Conservation (phyloP, 2,113 vertebrate species). For the Paramormyrops kingsleyae region DNA sequence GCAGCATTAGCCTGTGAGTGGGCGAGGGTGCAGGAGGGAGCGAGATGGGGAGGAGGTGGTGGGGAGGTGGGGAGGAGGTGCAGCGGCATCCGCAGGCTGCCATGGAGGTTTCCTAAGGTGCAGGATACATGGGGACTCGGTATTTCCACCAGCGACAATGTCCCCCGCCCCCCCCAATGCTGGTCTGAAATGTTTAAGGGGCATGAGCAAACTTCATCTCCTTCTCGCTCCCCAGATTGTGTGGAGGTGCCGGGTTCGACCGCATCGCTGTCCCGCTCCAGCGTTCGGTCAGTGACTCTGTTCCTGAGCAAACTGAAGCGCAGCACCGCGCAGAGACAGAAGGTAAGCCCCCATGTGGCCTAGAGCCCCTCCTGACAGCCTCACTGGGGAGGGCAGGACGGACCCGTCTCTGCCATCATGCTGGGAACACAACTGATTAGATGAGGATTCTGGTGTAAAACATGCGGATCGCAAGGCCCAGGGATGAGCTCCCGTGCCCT, state of each 20-base stretch:
- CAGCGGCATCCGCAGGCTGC: not conserved
- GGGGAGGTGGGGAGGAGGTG: not conserved
- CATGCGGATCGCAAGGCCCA: not conserved
- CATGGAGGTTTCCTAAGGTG: not conserved
- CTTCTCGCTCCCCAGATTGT: conserved; percentile 37
- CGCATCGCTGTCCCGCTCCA: conserved; percentile 44
- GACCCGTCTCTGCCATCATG: not conserved
- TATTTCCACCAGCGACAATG: not conserved
- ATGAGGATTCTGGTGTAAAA: not conserved
- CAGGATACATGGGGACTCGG: not conserved
- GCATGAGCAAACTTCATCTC: not conserved
- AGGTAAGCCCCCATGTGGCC: conserved; percentile 39
- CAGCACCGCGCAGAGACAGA: conserved; percentile 66
- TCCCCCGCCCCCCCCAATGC: too few species aligned
- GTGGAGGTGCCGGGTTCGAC: conserved; percentile 26
- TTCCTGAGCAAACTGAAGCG: conserved; percentile 88
- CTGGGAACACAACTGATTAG: not conserved
- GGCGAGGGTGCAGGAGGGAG: not conserved
- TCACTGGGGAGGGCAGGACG: not conserved
- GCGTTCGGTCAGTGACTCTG: conserved; percentile 64
- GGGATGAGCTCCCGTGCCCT: not conserved
- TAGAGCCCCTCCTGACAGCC: not conserved
- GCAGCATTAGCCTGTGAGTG: not conserved
- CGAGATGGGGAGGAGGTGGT: not conserved
- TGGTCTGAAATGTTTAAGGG: not conserved